phyloP scores from a whole-genome alignment of 2,797 vertebrate genomes.

The Xiphophorus birchmanni region DNA sequence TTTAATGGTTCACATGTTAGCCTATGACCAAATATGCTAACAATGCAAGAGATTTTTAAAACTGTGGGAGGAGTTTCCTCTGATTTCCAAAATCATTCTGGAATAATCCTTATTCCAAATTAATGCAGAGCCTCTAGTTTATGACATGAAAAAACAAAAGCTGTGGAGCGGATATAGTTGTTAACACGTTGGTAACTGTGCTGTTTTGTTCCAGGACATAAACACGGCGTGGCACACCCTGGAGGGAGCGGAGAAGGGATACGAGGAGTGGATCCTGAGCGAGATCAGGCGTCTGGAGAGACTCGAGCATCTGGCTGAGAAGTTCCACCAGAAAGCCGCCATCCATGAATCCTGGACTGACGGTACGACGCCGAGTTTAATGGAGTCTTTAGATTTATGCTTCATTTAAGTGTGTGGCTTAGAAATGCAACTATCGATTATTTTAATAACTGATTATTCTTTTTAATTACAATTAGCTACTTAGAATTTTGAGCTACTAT shows the following conservation, averaged over 20 bases:
- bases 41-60: neutral
- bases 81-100: neutral
- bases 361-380: constrained; percentile 66
- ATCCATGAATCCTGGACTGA: constrained; percentile 95
- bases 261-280: constrained; percentile 94
- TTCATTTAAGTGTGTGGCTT: neutral
- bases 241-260: constrained; percentile 94
- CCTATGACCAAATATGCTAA: neutral
- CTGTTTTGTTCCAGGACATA: constrained; percentile 80
- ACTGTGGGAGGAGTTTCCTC: too few relatives aligned
- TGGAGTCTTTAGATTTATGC: neutral
- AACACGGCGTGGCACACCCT: constrained; percentile 90
- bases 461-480: too few relatives aligned
- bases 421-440: too few relatives aligned
- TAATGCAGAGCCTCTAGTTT: neutral
- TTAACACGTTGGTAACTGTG: neutral
- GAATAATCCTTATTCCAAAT: neutral
- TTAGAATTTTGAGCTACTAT: too few relatives aligned
- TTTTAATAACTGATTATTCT: too few relatives aligned
- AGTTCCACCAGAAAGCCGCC: constrained; percentile 93
- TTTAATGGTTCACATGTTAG: neutral
- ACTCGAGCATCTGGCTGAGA: constrained; percentile 92
- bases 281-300: constrained; percentile 93
- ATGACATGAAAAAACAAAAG: too few relatives aligned
- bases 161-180: neutral